Evolutionary conservation across 2,888 invertebrate species (phyloP).

Genomic region (Lutraria lutraria): DNA sequence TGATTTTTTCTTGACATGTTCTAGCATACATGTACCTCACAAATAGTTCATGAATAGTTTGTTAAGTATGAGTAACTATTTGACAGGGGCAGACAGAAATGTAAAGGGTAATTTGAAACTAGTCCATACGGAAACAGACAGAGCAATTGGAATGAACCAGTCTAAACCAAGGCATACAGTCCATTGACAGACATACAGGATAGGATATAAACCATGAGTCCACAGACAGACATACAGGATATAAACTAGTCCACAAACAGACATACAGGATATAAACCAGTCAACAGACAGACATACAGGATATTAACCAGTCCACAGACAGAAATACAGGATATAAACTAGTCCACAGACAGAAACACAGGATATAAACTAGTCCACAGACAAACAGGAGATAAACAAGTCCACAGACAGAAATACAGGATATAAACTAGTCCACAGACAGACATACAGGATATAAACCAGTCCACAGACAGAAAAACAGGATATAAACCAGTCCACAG

Average conservation of each 20-base stretch:
- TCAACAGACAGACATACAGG: background rate
- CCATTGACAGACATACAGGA: no score
- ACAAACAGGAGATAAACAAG: no score
- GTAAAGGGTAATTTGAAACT: background rate
- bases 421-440: background rate
- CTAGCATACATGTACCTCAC: no score
- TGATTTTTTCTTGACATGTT: no score
- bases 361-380: background rate
- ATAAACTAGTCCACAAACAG: background rate
- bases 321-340: background rate
- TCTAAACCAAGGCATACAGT: background rate
- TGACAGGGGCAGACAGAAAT: background rate
- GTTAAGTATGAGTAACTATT: no score
- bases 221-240: background rate
- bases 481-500: background rate
- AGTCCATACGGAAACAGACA: background rate
- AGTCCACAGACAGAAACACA: background rate
- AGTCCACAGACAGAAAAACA: background rate
- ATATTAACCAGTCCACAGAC: background rate
- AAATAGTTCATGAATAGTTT: no score
- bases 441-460: background rate
- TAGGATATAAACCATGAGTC: background rate
- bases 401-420: background rate
- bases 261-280: background rate
- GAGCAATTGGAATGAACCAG: conserved; percentile 7